These are phyloP conservation scores for Metopolophium dirhodum DNA, from an alignment of 1,140 invertebrate genomes.

Conservation along the genomic window DNA sequence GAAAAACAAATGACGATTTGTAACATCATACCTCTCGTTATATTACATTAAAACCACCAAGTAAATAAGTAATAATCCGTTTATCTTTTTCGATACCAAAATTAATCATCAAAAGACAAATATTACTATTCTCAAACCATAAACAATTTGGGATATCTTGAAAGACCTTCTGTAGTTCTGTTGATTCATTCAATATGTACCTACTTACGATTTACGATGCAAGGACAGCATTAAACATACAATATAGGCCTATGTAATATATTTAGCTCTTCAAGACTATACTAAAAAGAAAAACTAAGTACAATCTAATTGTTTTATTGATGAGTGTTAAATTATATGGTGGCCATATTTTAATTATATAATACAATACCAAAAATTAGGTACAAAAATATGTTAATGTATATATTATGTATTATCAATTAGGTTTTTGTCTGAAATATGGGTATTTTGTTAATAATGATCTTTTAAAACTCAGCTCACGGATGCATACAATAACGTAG, in stretches of 20 bases:
- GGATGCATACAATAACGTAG: neutral
- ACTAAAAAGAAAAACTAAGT: neutral
- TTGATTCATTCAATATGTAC: neutral
- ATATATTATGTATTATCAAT: neutral
- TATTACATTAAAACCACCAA: neutral
- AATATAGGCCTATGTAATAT: neutral
- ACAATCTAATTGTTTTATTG: neutral
- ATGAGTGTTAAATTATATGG: neutral
- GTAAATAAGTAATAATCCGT: neutral
- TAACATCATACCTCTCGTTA: neutral
- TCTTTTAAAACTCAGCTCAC: neutral
- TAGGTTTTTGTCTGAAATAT: neutral
- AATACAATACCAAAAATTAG: neutral
- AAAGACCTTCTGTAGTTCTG: neutral
- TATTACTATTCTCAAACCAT: neutral
- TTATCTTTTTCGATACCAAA: neutral
- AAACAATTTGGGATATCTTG: neutral
- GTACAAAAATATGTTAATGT: no score
- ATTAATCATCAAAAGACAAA: neutral
- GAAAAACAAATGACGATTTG: neutral
- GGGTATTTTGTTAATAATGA: neutral
- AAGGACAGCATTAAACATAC: neutral
- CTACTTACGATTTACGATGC: neutral
- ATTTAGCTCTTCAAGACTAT: neutral
- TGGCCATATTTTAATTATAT: no score